Evolutionary conservation across 2,113 vertebrate genomes (phyloP), one percentile per base, ranked within the genome.

Genomic region (Gila orcuttii): DNA sequence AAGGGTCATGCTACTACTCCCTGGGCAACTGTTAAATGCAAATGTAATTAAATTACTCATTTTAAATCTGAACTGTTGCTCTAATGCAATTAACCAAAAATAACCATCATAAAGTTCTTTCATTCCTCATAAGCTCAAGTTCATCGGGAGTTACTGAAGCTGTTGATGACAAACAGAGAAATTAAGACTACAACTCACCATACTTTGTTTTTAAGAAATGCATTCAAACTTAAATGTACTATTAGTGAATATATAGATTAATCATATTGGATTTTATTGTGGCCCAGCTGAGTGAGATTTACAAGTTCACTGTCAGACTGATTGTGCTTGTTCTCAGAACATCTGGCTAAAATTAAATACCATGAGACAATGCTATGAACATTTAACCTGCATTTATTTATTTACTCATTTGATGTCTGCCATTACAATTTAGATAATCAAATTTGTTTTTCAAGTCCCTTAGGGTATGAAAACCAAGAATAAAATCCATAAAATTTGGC

Each of bases 41-140:
- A 84, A 28, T 75, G 8, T 86, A 82, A 88, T 89, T 87, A 39
- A 78, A 89, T 87, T 87, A 87, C 73, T 36, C 17, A 50, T 45
- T 77, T 80, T 71, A 87, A 60, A 77, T 77, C 83, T 83, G 80
- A 74, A 88, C 31, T 84, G n/a, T 33, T 5, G 50, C 23, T 84
- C 66, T 86, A 88, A 88, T 89, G 75, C 39, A 86, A 87, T 88
- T 84, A 77, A 80, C 60, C 68, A 50, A 62, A 87, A 87, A 86
- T 79, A 86, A 84, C 80, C 42, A 71, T 25, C 74, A 55, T 52
- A 86, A n/a, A 69, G 23, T 25, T 39, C 23, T 80, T 23, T 45
- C 60, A 42, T 64, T 66, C 39, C 50, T 81, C 7, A 64, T 8
- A 19, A 80, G 13, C 33, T 45, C 77, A 62, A 64, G 55, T 62